phyloP scores from a whole-genome alignment of 2,888 invertebrate genomes.

The Tinea semifulvella region DNA sequence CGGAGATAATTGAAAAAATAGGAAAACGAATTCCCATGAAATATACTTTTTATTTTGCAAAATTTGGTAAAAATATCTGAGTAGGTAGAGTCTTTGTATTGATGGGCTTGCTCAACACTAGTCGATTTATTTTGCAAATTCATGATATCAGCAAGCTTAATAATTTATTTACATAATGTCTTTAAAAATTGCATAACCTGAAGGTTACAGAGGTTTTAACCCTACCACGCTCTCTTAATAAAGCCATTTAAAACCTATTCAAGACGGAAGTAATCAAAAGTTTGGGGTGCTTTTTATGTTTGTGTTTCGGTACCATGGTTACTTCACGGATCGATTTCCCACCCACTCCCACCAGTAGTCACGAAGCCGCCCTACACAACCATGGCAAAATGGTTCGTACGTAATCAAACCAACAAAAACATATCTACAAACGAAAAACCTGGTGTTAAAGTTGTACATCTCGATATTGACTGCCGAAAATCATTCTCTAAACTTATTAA shows the following conservation, averaged over 20 bases:
- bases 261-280: too few relatives aligned
- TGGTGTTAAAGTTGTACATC: constrained; percentile 6
- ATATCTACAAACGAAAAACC: neutral
- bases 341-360: constrained; percentile 6
- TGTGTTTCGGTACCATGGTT: constrained; percentile 1
- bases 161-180: too few relatives aligned
- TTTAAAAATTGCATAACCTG: too few relatives aligned
- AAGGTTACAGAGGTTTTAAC: too few relatives aligned
- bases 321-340: constrained; percentile 9
- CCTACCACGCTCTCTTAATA: too few relatives aligned
- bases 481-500: constrained; percentile 2
- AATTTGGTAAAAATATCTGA: neutral
- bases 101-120: neutral
- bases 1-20: too few relatives aligned
- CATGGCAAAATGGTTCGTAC: constrained; percentile 10
- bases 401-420: neutral
- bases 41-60: neutral
- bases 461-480: constrained; percentile 2
- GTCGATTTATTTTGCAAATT: too few relatives aligned
- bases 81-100: neutral
- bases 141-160: too few relatives aligned
- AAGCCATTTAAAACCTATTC: too few relatives aligned
- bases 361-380: constrained; percentile 1
- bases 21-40: too few relatives aligned
- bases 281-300: too few relatives aligned